Evolutionary conservation across 2,797 vertebrate species (phyloP), one percentile per base, ranked within the genome.

Genomic region (Gambusia yucatana): DNA sequence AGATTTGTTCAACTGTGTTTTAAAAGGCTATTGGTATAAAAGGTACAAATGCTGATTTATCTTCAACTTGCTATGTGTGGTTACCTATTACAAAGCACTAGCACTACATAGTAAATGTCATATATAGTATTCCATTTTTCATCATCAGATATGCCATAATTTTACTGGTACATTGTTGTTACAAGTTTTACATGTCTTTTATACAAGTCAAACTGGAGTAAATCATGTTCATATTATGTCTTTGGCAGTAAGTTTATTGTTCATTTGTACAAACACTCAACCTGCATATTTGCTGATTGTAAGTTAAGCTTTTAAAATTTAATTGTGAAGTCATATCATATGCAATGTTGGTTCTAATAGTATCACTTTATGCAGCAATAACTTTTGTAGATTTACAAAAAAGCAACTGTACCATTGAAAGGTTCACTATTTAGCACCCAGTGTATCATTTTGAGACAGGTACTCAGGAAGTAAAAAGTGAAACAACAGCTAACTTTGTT

Each of bases 31-130:
- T 16, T 77, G 72, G 70, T 57, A 55, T 80, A 82, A 85, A 79
- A 76, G 78, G 72, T 87, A 80, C 84, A 89, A 87, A 84, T 82
- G 80, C 84, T 82, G 89, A 90, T 85, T 85, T 89, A 82, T 87
- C 83, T 89, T 92, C 79, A 85, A 85, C 86, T 87, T 84, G 87
- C 76, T 89, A 88, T 44, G 28, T 78, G 73, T 61, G 28, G 75
- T 92, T 91, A 86, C 28, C 36, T 44, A 61, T 85, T 73, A 82
- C 13, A 73, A 43, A 82, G 75, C 79, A 70, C 41, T 74, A 28
- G 83, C 63, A 74, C 46, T 70, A 25, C 33, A 17, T 47, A 78
- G 41, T 85, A 52, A 71, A 82, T 78, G 77, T 80, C n/a, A 71
- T 72, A 79, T 67, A 46, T 71, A 73, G 17, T 61, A 73, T 80